A percentile compares a stretch with the other conserved stretches of the same genome.
Evolutionary conservation across 1,140 invertebrate genomes (phyloP).

Genomic region (Drosophila ercepeae): DNA sequence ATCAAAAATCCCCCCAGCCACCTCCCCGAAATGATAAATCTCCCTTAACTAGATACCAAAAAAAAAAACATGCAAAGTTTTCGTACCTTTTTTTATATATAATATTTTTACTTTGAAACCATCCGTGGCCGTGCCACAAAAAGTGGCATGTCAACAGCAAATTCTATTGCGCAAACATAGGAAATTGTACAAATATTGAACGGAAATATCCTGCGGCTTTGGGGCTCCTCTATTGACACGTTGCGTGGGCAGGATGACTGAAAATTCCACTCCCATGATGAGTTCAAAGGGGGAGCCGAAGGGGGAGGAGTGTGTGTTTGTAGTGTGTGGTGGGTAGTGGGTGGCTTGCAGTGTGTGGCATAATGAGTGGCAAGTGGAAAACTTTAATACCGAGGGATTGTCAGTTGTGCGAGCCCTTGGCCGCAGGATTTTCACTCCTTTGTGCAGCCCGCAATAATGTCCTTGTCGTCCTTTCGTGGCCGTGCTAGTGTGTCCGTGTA

Average conservation of each 20-base stretch:
- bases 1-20: constrained; percentile 34
- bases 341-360: constrained; percentile 9
- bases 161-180: constrained; percentile 71
- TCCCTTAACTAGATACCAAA: neutral
- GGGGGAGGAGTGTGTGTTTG: neutral
- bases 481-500: constrained; percentile 6
- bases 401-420: constrained; percentile 26
- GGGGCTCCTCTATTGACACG: constrained; percentile 43
- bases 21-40: too few relatives aligned
- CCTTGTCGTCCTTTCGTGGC: constrained; percentile 28
- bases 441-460: constrained; percentile 51
- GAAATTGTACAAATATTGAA: constrained; percentile 79
- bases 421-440: constrained; percentile 59
- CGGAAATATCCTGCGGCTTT: constrained; percentile 75
- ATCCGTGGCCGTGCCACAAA: constrained; percentile 13
- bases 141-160: constrained; percentile 49
- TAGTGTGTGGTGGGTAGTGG: neutral
- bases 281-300: neutral
- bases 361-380: constrained; percentile 52
- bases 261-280: constrained; percentile 28
- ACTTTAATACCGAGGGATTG: constrained; percentile 43
- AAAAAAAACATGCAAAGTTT: constrained; percentile 43
- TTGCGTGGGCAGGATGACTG: constrained; percentile 12
- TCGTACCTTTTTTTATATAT: neutral
- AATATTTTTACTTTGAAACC: neutral